Percentiles rank a stretch among this genome's conserved stretches.
Evolutionary conservation across 2,888 invertebrate species (phyloP).

Genomic region (Drosophila mimetica): DNA sequence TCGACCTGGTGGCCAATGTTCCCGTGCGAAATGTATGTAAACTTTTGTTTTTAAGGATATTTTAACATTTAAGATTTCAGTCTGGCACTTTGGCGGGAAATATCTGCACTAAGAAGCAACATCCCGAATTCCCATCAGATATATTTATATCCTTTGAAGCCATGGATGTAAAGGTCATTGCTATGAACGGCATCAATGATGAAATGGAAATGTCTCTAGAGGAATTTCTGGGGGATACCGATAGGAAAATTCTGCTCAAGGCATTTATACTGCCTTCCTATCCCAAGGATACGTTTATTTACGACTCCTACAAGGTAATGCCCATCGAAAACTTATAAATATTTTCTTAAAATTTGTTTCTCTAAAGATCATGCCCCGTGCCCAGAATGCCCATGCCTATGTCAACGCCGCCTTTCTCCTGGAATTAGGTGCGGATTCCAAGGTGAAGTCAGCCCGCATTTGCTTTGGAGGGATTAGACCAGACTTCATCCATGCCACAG

Average conservation of each 20-base stretch:
- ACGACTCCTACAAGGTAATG: constrained; percentile 89
- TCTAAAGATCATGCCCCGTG: constrained; percentile 88
- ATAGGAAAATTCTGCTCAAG: constrained; percentile 86
- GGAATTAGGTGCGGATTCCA: constrained; percentile 85
- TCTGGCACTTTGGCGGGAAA: constrained; percentile 89
- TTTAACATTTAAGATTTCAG: constrained; percentile 76
- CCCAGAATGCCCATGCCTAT: constrained; percentile 91
- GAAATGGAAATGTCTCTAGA: constrained; percentile 85
- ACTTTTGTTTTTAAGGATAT: rapidly evolving
- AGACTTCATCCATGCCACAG: constrained; percentile 86
- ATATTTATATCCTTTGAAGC: constrained; percentile 86
- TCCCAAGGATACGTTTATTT: constrained; percentile 84
- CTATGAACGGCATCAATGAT: constrained; percentile 73
- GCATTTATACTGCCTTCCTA: constrained; percentile 87
- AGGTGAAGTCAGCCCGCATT: constrained; percentile 85
- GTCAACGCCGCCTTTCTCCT: constrained; percentile 91
- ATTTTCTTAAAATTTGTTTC: background rate
- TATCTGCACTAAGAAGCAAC: constrained; percentile 88
- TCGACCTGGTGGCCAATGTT: constrained; percentile 88
- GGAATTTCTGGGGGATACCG: constrained; percentile 87
- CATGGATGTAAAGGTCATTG: constrained; percentile 69
- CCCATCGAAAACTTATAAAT: rapidly evolving
- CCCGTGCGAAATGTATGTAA: constrained; percentile 88
- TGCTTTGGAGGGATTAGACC: constrained; percentile 88
- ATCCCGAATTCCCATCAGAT: constrained; percentile 90